These are phyloP conservation scores for Spinus pinus DNA, from an alignment of 2,797 vertebrate species.

Conservation along the genomic window DNA sequence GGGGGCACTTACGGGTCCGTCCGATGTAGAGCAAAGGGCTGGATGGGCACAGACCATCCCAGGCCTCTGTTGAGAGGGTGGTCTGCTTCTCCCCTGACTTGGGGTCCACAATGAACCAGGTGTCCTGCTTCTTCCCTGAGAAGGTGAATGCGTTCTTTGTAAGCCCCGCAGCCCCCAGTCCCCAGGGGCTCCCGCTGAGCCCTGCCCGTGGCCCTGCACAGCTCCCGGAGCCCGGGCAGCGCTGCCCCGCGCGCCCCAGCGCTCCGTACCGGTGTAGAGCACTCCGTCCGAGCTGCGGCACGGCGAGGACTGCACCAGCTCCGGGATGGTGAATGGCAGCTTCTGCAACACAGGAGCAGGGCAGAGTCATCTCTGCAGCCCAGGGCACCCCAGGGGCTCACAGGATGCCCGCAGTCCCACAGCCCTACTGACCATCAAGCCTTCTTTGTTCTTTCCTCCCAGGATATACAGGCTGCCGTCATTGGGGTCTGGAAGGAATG, in stretches of 20 bases:
- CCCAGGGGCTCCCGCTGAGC: fast-evolving
- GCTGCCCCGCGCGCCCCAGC: fast-evolving
- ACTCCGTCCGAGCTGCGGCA: constrained; percentile 94
- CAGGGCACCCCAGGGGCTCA: neutral
- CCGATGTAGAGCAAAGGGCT: constrained; percentile 91
- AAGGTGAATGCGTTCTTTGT: neutral
- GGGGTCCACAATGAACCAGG: constrained; percentile 94
- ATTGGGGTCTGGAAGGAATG: constrained; percentile 93
- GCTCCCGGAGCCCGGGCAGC: fast-evolving
- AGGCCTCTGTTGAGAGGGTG: constrained; percentile 86
- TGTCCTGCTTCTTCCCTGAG: constrained; percentile 93
- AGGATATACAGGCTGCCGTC: constrained; percentile 95
- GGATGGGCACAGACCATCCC: constrained; percentile 86
- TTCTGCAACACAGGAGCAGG: constrained; percentile 14
- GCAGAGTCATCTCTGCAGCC: neutral
- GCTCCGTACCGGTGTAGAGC: constrained; percentile 86
- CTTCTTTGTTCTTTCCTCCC: constrained; percentile 90
- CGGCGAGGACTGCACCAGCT: constrained; percentile 95
- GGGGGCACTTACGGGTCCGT: constrained; percentile 82
- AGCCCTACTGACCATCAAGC: constrained; percentile 85
- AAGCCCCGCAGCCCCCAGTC: fast-evolving
- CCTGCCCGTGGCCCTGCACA: neutral
- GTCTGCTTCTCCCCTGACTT: constrained; percentile 93
- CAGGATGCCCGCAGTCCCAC: neutral
- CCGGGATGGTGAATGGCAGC: constrained; percentile 92